Evolutionary conservation across 2,888 invertebrate genomes (phyloP), one percentile per base, ranked within the genome.

Genomic region (Drosophila vallismaia): DNA sequence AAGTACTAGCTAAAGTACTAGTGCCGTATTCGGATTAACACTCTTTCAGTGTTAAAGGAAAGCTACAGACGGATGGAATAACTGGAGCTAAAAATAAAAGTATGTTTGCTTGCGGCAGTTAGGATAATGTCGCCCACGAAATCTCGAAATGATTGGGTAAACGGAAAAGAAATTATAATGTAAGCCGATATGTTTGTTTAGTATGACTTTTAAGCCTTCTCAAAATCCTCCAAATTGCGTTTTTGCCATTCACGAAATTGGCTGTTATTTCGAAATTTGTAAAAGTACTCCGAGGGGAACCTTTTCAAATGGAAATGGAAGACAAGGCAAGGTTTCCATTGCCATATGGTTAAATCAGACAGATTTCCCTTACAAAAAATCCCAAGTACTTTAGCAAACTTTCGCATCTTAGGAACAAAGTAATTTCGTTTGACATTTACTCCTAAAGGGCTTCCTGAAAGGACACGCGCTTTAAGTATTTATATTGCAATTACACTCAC

Each of bases 401-500:
- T 81, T 76, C 72, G 14, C 62, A 46, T 59, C 59, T 71, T 44
- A 42, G 45, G 56, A 77, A 74, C 29, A 76, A 78, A 74, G 60
- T 71, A 64, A 74, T 79, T 82, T 74, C 45, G 68, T 64, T 67
- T 77, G 66, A 63, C 79, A 60, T 73, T 45, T 51, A 52, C 49
- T 72, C 66, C 62, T 44, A 44, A 74, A 73, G 66, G 82, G 75
- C 77, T 85, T 82, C 75, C 57, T 46, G 49, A 33, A 28, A 29
- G 53, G 52, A 60, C 14, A 44, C 52, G 33, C 52, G 29, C 36
- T 76, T 72, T 46, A 67, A 69, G 72, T 71, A 74, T 79, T 85
- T 77, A 66, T 52, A 70, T 67, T 79, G 69, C 77, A 75, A 74
- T 79, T 77, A 78, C 28, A 67, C 63, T 62, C 26, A 58, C 63